These are phyloP conservation scores for Scaeva pyrastri DNA, from an alignment of 2,888 invertebrate species.

Conservation along the genomic window DNA sequence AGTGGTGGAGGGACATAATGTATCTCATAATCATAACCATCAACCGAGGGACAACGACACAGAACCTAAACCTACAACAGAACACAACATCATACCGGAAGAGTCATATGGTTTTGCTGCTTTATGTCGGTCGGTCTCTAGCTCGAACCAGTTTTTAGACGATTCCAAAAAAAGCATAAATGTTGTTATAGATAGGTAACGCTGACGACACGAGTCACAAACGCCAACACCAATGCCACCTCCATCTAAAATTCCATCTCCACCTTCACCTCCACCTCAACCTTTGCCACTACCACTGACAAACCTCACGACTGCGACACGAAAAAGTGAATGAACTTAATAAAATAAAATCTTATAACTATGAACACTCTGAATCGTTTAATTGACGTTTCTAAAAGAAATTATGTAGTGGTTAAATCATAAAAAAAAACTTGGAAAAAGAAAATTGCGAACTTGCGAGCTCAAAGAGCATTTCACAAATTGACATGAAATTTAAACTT, in stretches of 20 bases:
- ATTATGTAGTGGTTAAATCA: too few species aligned
- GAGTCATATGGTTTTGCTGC: neutral
- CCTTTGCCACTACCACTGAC: neutral
- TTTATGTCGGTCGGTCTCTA: neutral
- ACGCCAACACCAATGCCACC: neutral
- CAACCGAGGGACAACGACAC: conserved; percentile 5
- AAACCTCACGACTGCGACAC: neutral
- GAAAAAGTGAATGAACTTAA: conserved; percentile 70
- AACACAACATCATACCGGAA: neutral
- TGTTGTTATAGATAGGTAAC: neutral
- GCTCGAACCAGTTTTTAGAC: conserved; percentile 1
- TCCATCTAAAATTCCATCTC: neutral
- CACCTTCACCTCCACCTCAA: too few species aligned
- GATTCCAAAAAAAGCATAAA: neutral
- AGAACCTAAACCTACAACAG: neutral
- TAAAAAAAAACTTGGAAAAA: too few species aligned
- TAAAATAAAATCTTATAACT: conserved; percentile 20
- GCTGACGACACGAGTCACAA: neutral
- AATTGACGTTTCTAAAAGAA: neutral
- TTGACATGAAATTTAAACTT: too few species aligned
- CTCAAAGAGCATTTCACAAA: too few species aligned
- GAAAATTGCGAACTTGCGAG: too few species aligned
- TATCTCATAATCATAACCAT: conserved; percentile 60
- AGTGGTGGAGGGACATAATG: conserved; percentile 21
- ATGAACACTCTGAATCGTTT: neutral